Base-by-base conservation (phyloP, 2,888 invertebrate species). In the Drosophila melanosoma region DNA sequence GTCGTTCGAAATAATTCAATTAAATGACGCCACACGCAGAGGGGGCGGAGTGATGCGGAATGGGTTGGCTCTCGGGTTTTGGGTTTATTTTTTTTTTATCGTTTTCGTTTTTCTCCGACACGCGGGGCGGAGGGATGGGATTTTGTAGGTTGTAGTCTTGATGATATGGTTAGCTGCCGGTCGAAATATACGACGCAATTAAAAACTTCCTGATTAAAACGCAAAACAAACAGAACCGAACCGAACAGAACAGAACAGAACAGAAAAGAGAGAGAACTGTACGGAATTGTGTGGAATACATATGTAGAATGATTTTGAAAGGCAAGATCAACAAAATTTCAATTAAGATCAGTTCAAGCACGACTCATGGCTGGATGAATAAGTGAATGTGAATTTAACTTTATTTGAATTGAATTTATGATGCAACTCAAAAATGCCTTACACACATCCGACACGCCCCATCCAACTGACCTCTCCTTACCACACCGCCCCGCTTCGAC, bases 121-220 rank as follows among this genome's bases (percentile, higher is more conserved):
- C 7, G 3, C 45, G 69, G 69, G 48, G 29, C 7, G 54, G 17
- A 20, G 60, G 23, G 53, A 33, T 11, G 51, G n/a, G 29, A 40
- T 3, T 15, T 3, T 17, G 53, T 20, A 48, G 42, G 36, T 40
- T 61, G 63, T 74, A 65, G 74, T 59, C 70, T 74, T 78, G 79
- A 78, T 83, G 81, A 81, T 83, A 83, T 75, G 71, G 79, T 76
- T 75, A 72, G 81, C 75, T 81, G 79, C 68, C 83, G 83, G 83
- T 86, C 81, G 69, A 79, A 86, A 83, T 78, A 74, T 79, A 81
- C 87, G 83, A 84, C 85, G 85, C 85, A 85, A 85, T 85, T 85
- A 85, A 85, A 87, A 85, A 87, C 85, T 85, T 85, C 85, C 85
- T 85, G 85, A 85, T 85, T 85, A 85, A 85, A 87, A 77, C 84